phyloP scores from a whole-genome alignment of 2,113 vertebrate genomes.

The Mastomys coucha region DNA sequence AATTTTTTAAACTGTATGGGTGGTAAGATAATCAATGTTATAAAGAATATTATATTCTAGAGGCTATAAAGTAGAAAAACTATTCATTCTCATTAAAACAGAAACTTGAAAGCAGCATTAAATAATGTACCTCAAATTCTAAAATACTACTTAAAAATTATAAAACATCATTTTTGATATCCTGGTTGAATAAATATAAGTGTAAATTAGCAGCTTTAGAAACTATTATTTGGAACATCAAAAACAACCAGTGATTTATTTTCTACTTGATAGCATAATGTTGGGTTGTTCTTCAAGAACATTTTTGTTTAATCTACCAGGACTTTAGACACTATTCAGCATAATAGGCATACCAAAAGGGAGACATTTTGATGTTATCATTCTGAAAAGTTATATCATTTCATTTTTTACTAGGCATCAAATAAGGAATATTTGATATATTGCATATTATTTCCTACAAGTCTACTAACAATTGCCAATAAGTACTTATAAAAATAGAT shows the following conservation, averaged over 20 bases:
- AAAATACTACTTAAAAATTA: slow-evolving; percentile 19
- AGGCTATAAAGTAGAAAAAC: background rate
- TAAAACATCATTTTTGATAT: slow-evolving; percentile 32
- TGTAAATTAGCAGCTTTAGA: slow-evolving; percentile 32
- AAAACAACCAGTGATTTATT: background rate
- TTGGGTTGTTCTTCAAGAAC: background rate
- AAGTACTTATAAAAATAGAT: slow-evolving; percentile 58
- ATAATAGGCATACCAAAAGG: slow-evolving; percentile 25
- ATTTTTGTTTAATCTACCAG: background rate
- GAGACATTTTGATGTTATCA: slow-evolving; percentile 14
- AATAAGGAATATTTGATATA: background rate
- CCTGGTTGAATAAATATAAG: background rate
- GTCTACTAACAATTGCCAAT: background rate
- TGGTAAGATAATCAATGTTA: background rate
- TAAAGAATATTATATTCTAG: slow-evolving; percentile 27
- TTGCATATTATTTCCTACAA: slow-evolving; percentile 1
- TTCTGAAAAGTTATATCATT: slow-evolving; percentile 37
- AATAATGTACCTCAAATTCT: slow-evolving; percentile 3
- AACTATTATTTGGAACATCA: slow-evolving; percentile 25
- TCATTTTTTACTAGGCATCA: slow-evolving; percentile 38
- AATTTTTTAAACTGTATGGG: background rate
- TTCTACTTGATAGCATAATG: slow-evolving; percentile 23
- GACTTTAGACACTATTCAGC: background rate
- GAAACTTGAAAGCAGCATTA: background rate
- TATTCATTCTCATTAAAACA: slow-evolving; percentile 32